Conservation (phyloP, 2,113 vertebrate genomes). For the Raja brachyura region DNA sequence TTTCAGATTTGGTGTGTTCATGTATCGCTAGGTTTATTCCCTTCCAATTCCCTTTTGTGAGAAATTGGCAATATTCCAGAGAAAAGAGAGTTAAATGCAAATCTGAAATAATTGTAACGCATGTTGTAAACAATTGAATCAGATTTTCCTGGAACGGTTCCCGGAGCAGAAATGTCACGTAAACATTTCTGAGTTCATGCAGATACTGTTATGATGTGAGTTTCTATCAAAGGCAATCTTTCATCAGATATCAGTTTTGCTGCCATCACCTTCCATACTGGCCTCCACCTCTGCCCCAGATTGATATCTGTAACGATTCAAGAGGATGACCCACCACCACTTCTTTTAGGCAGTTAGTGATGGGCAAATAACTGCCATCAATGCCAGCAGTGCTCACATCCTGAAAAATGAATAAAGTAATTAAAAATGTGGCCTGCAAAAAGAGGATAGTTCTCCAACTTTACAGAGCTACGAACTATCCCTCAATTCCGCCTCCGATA, state of each 20-base stretch:
- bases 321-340: too few relatives aligned
- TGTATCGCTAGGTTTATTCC: background rate
- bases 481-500: too few relatives aligned
- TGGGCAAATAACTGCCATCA: too few relatives aligned
- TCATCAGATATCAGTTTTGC: background rate
- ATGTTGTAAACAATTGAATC: slow-evolving; percentile 3
- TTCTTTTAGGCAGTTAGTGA: too few relatives aligned
- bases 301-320: too few relatives aligned
- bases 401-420: too few relatives aligned
- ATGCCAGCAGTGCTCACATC: too few relatives aligned
- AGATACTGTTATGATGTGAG: background rate
- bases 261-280: background rate
- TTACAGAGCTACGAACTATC: too few relatives aligned
- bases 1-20: background rate
- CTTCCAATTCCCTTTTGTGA: background rate
- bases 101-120: background rate
- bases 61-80: slow-evolving; percentile 2
- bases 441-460: too few relatives aligned
- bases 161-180: background rate
- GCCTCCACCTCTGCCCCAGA: too few relatives aligned
- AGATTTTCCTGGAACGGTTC: slow-evolving; percentile 31
- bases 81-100: background rate
- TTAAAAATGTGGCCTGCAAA: too few relatives aligned
- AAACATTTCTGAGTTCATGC: background rate
- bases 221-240: background rate